Percentiles rank a stretch among this genome's conserved stretches.
phyloP scores from a whole-genome alignment of 2,113 vertebrate species.

The Cebidichthys violaceus region DNA sequence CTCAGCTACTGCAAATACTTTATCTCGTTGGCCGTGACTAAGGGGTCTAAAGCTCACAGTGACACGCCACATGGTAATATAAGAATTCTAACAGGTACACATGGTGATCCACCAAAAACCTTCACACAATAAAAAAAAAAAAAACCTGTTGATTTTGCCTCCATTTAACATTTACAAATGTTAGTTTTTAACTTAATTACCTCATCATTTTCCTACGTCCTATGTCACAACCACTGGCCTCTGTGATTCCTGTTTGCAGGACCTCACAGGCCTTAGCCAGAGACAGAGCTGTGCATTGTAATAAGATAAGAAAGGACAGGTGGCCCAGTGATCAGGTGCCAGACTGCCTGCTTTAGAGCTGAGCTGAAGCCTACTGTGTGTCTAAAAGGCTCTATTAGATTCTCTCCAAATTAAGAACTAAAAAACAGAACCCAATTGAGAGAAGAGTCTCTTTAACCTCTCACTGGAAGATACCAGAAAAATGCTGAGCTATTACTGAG shows the following conservation, averaged over 20 bases:
- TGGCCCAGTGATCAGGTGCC: conserved; percentile 80
- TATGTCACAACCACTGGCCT: conserved; percentile 21
- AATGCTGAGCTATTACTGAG: background rate
- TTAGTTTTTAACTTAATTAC: background rate
- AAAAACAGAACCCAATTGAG: background rate
- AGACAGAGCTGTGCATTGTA: conserved; percentile 73
- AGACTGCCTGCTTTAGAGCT: conserved; percentile 67
- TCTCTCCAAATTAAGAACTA: conserved; percentile 10
- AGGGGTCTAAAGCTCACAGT: conserved; percentile 4
- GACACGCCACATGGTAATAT: background rate
- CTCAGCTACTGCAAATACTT: conserved; percentile 18
- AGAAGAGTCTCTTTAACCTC: conserved; percentile 6
- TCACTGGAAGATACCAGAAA: conserved; percentile 11
- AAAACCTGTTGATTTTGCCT: background rate
- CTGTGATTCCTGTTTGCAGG: conserved; percentile 50
- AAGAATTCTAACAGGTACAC: background rate
- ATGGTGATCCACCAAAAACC: background rate
- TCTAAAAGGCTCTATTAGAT: conserved; percentile 10
- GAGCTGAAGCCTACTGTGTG: conserved; percentile 38
- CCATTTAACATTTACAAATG: background rate
- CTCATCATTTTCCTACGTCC: background rate
- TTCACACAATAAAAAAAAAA: background rate
- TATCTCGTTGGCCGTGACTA: conserved; percentile 6
- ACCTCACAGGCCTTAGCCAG: conserved; percentile 48
- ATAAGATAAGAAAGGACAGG: conserved; percentile 81